Evolutionary conservation across 2,113 vertebrate species (phyloP).

Genomic region (Atlantisia rogersi): DNA sequence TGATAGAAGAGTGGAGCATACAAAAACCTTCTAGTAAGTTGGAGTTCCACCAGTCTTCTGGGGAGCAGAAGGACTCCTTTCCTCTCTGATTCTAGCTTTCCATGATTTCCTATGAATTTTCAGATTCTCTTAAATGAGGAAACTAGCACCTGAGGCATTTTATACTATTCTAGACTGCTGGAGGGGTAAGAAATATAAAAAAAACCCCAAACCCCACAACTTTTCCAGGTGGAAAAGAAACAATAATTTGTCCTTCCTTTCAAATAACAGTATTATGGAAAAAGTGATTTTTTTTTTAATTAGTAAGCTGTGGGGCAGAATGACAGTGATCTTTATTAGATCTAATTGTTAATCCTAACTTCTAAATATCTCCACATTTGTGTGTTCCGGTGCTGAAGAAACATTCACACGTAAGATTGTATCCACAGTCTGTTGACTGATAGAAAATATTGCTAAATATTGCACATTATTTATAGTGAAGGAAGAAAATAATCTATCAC

Average conservation of each 20-base stretch:
- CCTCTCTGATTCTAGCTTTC: neutral
- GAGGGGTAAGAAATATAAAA: neutral
- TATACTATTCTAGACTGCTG: neutral
- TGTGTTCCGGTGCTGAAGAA: neutral
- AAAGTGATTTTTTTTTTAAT: neutral
- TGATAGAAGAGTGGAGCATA: neutral
- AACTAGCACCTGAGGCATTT: neutral
- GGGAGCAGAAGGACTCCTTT: neutral
- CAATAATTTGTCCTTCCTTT: neutral
- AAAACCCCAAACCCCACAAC: no score
- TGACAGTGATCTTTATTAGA: neutral
- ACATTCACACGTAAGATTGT: neutral
- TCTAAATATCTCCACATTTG: neutral
- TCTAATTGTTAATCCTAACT: neutral
- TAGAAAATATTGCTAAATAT: constrained; percentile 19
- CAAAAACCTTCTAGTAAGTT: neutral
- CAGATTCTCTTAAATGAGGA: neutral
- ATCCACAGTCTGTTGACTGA: neutral
- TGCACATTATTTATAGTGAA: neutral
- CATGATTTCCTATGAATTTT: neutral
- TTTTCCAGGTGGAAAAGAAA: neutral
- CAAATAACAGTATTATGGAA: neutral
- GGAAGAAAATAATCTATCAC: neutral
- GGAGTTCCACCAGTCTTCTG: neutral
- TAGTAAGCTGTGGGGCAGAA: neutral